Conservation (phyloP, 2,888 invertebrate genomes). For the Coenonympha glycerion region DNA sequence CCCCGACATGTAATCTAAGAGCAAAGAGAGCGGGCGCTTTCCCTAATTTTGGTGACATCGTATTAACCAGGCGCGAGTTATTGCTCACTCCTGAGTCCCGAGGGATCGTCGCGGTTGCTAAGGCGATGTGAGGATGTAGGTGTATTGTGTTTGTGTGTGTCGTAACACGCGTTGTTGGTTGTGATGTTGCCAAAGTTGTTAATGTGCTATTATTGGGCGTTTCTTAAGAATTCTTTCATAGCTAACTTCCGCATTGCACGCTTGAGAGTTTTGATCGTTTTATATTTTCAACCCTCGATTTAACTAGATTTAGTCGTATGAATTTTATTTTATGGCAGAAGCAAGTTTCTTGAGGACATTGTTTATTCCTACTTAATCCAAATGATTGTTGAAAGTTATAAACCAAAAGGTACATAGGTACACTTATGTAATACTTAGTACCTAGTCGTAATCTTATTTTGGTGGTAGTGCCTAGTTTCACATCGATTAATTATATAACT, state of each 20-base stretch:
- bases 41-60: conserved; percentile 66
- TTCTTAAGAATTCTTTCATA: conserved; percentile 54
- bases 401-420: too few species aligned
- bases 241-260: conserved; percentile 13
- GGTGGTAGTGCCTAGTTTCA: too few species aligned
- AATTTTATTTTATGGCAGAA: too few species aligned
- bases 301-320: not conserved
- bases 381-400: too few species aligned
- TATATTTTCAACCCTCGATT: not conserved
- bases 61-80: conserved; percentile 65
- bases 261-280: conserved; percentile 14
- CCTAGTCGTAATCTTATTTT: too few species aligned
- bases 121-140: conserved; percentile 45
- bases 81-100: conserved; percentile 54
- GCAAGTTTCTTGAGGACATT: too few species aligned
- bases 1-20: conserved; percentile 60
- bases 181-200: conserved; percentile 49
- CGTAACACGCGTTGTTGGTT: conserved; percentile 41
- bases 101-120: conserved; percentile 53
- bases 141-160: too few species aligned
- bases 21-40: conserved; percentile 53
- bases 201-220: conserved; percentile 52
- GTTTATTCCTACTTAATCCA: too few species aligned
- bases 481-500: too few species aligned
- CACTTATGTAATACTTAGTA: too few species aligned